Percentiles rank a stretch among this genome's conserved stretches.
These are phyloP conservation scores for Steinernema scapterisci DNA, from an alignment of 2,888 invertebrate genomes.

Conservation along the genomic window DNA sequence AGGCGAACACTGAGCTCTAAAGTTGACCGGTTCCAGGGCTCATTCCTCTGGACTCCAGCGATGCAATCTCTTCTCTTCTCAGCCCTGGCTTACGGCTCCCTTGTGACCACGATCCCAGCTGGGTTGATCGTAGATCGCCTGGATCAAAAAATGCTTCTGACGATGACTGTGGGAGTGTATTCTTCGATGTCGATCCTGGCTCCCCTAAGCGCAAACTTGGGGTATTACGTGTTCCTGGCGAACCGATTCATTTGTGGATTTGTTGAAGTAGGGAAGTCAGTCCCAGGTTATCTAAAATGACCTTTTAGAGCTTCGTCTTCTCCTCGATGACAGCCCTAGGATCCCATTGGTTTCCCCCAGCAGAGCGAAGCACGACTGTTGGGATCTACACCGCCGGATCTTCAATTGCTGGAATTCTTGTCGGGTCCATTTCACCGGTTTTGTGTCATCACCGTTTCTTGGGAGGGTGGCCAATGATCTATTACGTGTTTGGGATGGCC, in stretches of 20 bases:
- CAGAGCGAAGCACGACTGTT: conserved; percentile 51
- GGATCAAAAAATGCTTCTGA: conserved; percentile 53
- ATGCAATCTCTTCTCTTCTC: conserved; percentile 52
- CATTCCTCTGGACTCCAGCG: conserved; percentile 48
- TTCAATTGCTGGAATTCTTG: conserved; percentile 51
- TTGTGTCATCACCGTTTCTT: conserved; percentile 44
- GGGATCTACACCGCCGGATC: conserved; percentile 59
- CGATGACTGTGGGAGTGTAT: conserved; percentile 42
- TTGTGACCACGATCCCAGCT: conserved; percentile 44
- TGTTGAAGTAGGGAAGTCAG: too few relatives aligned
- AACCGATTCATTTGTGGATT: conserved; percentile 56
- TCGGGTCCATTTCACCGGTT: conserved; percentile 42
- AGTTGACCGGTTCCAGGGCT: conserved; percentile 40
- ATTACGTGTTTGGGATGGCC: conserved; percentile 50
- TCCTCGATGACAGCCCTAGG: too few relatives aligned
- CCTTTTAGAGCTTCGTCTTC: too few relatives aligned
- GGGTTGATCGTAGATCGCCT: conserved; percentile 49
- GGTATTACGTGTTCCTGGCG: conserved; percentile 47
- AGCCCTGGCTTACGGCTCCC: conserved; percentile 55
- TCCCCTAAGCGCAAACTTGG: conserved; percentile 48
- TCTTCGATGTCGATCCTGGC: conserved; percentile 44
- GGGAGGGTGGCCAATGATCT: conserved; percentile 58
- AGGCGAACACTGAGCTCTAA: not conserved
- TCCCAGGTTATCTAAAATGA: too few relatives aligned
- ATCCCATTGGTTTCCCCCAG: conserved; percentile 59